A percentile compares a stretch with the other conserved stretches of the same genome.
These are phyloP conservation scores for Scaptomyza graminum DNA, from an alignment of 1,140 invertebrate genomes.

Conservation along the genomic window DNA sequence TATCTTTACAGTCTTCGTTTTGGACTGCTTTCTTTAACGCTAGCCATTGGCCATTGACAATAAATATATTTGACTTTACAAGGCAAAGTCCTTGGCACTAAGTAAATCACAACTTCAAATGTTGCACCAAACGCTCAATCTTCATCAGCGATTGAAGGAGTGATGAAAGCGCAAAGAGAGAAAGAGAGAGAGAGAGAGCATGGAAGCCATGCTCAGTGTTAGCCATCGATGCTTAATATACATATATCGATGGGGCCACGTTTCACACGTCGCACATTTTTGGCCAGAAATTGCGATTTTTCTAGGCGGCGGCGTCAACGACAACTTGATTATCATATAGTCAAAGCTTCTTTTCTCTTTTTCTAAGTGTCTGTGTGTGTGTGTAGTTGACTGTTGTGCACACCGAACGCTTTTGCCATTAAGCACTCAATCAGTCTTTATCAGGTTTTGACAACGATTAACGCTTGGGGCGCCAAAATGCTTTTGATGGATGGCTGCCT, in stretches of 20 bases:
- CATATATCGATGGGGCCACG: slow-evolving; percentile 11
- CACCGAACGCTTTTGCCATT: slow-evolving; percentile 15
- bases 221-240: slow-evolving; percentile 17
- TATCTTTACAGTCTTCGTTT: neutral
- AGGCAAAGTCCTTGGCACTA: slow-evolving; percentile 54
- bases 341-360: slow-evolving; percentile 45
- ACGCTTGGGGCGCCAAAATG: slow-evolving; percentile 71
- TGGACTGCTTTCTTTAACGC: neutral
- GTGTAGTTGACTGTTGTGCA: slow-evolving; percentile 5
- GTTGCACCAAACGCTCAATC: slow-evolving; percentile 19
- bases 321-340: slow-evolving; percentile 47
- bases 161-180: neutral
- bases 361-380: slow-evolving; percentile 15
- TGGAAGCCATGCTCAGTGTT: neutral
- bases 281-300: slow-evolving; percentile 15
- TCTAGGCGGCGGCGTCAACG: neutral
- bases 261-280: slow-evolving; percentile 17
- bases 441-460: slow-evolving; percentile 82
- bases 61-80: slow-evolving; percentile 49
- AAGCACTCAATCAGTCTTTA: slow-evolving; percentile 79
- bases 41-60: slow-evolving; percentile 39
- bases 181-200: too few species aligned
- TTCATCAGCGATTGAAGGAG: slow-evolving; percentile 27
- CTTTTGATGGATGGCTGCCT: slow-evolving; percentile 77
- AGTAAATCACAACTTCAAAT: slow-evolving; percentile 14